These are phyloP conservation scores for Lophius piscatorius DNA, from an alignment of 2,113 vertebrate genomes.

Conservation along the genomic window DNA sequence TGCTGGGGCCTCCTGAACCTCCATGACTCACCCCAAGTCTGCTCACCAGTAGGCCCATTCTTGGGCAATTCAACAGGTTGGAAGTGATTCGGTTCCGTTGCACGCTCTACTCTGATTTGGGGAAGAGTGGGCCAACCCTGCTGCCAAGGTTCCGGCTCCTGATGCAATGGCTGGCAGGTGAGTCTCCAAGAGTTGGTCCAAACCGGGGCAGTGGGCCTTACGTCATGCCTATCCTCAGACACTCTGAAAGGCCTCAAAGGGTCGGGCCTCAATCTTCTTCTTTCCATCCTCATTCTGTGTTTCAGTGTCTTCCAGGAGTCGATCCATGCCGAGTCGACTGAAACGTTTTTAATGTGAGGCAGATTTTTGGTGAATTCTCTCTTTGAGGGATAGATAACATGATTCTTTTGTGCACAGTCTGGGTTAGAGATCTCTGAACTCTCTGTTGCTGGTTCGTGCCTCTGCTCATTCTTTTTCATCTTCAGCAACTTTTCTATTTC, in stretches of 20 bases:
- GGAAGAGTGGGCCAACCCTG: slow-evolving; percentile 50
- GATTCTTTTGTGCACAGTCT: slow-evolving; percentile 22
- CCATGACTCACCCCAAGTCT: slow-evolving; percentile 61
- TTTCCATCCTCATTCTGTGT: slow-evolving; percentile 43
- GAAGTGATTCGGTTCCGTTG: slow-evolving; percentile 27
- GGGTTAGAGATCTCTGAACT: slow-evolving; percentile 19
- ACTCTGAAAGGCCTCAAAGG: slow-evolving; percentile 16
- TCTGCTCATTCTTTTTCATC: slow-evolving; percentile 3
- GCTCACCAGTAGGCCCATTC: slow-evolving; percentile 41
- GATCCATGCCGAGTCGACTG: slow-evolving; percentile 46
- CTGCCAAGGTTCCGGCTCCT: slow-evolving; percentile 56
- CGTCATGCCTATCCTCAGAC: slow-evolving; percentile 8
- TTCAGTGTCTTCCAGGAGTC: slow-evolving; percentile 64
- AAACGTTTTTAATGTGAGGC: neutral
- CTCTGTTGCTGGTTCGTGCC: slow-evolving; percentile 1
- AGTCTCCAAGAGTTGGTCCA: slow-evolving; percentile 62
- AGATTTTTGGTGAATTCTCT: slow-evolving; percentile 15
- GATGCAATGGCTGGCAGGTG: slow-evolving; percentile 25
- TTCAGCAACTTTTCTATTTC: slow-evolving; percentile 49
- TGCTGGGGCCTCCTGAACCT: slow-evolving; percentile 41
- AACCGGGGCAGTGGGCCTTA: slow-evolving; percentile 14
- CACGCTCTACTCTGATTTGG: slow-evolving; percentile 12
- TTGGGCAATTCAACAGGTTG: slow-evolving; percentile 10
- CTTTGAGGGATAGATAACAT: slow-evolving; percentile 29
- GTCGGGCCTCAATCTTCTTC: slow-evolving; percentile 25